A percentile compares a stretch with the other conserved stretches of the same genome.
These are phyloP conservation scores for Nansenia antarctica DNA, from an alignment of 2,113 vertebrate genomes.

Conservation along the genomic window DNA sequence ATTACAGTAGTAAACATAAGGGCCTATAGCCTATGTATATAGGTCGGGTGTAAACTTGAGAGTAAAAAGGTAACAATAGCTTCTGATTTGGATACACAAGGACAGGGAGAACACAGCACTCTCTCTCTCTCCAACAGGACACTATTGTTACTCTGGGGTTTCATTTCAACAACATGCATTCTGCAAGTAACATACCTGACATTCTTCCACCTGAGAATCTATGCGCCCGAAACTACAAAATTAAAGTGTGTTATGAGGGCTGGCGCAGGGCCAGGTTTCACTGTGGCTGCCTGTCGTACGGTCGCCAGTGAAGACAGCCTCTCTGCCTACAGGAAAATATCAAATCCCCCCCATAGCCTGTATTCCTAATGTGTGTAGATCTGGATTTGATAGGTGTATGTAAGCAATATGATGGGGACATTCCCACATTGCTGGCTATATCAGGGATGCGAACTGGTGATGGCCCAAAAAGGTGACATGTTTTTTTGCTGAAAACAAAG, in stretches of 20 bases:
- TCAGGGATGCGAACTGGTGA: too few relatives aligned
- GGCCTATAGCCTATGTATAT: too few relatives aligned
- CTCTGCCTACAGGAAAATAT: too few relatives aligned
- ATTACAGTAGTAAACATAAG: not conserved
- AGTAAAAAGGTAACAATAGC: conserved; percentile 36
- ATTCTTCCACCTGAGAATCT: conserved; percentile 53
- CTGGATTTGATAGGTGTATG: too few relatives aligned
- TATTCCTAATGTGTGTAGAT: too few relatives aligned
- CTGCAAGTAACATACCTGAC: conserved; percentile 61
- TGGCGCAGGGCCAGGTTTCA: conserved; percentile 72
- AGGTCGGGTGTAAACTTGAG: not conserved
- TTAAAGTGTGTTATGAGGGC: conserved; percentile 39
- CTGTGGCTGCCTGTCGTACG: not conserved
- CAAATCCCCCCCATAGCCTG: too few relatives aligned
- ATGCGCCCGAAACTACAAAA: conserved; percentile 55
- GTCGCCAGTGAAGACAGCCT: not conserved
- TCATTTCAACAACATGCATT: conserved; percentile 15
- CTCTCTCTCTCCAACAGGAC: conserved; percentile 41
- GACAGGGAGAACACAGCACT: conserved; percentile 30
- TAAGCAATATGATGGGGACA: too few relatives aligned
- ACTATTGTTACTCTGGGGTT: conserved; percentile 28
- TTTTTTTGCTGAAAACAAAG: too few relatives aligned
- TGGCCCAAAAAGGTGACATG: too few relatives aligned
- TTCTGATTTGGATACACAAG: conserved; percentile 38
- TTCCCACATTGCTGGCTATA: too few relatives aligned